These are phyloP conservation scores for Cerastoderma edule DNA, from an alignment of 2,888 invertebrate species.

Conservation along the genomic window DNA sequence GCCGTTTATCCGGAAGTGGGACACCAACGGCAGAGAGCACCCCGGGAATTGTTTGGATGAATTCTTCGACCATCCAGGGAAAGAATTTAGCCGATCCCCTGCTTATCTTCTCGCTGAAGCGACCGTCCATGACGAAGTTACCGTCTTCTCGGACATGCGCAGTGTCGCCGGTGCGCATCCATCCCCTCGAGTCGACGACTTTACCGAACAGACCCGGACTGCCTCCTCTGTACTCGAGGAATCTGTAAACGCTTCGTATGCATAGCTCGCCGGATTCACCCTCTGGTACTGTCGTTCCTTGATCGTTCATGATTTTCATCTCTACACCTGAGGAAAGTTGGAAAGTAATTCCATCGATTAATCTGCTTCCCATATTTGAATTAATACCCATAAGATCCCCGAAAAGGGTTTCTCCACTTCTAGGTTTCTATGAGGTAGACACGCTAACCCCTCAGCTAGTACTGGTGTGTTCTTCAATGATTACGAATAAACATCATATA, in stretches of 20 bases:
- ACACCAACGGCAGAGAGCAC: slow-evolving; percentile 30
- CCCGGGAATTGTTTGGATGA: slow-evolving; percentile 18
- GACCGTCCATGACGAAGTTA: slow-evolving; percentile 39
- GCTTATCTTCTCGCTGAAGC: slow-evolving; percentile 34
- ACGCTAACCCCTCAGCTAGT: not conserved
- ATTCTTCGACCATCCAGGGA: slow-evolving; percentile 32
- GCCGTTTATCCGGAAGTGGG: slow-evolving; percentile 39
- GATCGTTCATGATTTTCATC: slow-evolving; percentile 41
- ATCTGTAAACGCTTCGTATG: slow-evolving; percentile 29
- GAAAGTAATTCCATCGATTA: not conserved
- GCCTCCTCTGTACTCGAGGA: slow-evolving; percentile 34
- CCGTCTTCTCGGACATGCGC: slow-evolving; percentile 36
- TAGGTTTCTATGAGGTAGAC: not conserved
- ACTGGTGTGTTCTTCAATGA: not conserved
- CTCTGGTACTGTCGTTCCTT: slow-evolving; percentile 31
- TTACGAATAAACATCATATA: not conserved
- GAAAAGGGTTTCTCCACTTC: not conserved
- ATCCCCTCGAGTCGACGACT: slow-evolving; percentile 27
- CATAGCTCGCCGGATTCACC: slow-evolving; percentile 41
- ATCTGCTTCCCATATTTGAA: not conserved
- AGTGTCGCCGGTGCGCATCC: slow-evolving; percentile 43
- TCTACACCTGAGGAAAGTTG: slow-evolving; percentile 27
- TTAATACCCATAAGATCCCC: not conserved
- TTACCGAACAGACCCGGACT: slow-evolving; percentile 22
- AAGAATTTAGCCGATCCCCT: slow-evolving; percentile 31